phyloP scores from a whole-genome alignment of 2,888 invertebrate species.

The Scaptomyza polygonia region DNA sequence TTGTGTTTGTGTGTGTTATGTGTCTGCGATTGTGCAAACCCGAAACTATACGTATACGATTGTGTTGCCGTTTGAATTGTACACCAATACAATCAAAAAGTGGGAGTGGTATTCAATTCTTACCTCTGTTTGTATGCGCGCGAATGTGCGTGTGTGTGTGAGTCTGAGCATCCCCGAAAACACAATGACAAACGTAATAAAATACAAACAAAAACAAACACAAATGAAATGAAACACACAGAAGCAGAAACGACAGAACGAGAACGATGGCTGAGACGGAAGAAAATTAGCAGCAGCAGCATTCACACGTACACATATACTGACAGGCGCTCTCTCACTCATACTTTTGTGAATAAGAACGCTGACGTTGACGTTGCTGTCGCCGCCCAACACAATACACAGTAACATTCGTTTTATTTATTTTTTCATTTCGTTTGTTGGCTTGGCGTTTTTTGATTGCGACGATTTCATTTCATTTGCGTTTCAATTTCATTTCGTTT shows the following conservation, averaged over 20 bases:
- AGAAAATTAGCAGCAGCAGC: slow-evolving; percentile 48
- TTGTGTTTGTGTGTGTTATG: slow-evolving; percentile 39
- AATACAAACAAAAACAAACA: slow-evolving; percentile 66
- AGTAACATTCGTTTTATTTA: slow-evolving; percentile 72
- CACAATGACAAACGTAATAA: slow-evolving; percentile 78
- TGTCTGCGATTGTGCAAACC: slow-evolving; percentile 77
- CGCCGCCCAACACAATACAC: slow-evolving; percentile 45
- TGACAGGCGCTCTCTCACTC: slow-evolving; percentile 51
- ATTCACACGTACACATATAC: slow-evolving; percentile 26
- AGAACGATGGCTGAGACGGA: slow-evolving; percentile 70
- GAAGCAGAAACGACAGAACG: slow-evolving; percentile 66
- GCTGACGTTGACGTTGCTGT: slow-evolving; percentile 39
- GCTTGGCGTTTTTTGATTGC: slow-evolving; percentile 66
- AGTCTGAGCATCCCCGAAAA: slow-evolving; percentile 70
- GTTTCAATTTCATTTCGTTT: slow-evolving; percentile 81
- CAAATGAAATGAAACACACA: slow-evolving; percentile 66
- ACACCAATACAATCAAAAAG: slow-evolving; percentile 64
- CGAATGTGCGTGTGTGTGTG: slow-evolving; percentile 15
- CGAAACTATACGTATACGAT: slow-evolving; percentile 71
- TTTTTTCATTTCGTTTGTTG: slow-evolving; percentile 79
- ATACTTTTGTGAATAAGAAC: slow-evolving; percentile 29
- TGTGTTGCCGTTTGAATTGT: slow-evolving; percentile 72
- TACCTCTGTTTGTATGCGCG: slow-evolving; percentile 29
- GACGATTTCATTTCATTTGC: slow-evolving; percentile 74
- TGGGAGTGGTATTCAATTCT: slow-evolving; percentile 78